phyloP scores from a whole-genome alignment of 2,113 vertebrate species.

The Dasyurus viverrinus region DNA sequence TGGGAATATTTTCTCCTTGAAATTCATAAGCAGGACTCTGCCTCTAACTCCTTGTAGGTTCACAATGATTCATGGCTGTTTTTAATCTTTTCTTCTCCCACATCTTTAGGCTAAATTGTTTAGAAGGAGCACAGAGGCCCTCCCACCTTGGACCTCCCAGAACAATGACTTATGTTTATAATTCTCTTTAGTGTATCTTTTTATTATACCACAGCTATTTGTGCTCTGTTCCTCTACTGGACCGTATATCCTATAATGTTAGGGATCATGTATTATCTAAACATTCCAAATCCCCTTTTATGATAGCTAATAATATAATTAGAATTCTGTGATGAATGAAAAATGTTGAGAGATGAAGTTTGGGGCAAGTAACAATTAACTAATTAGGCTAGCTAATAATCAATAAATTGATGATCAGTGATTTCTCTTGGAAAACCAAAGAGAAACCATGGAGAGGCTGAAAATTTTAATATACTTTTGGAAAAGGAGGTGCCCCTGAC shows the following conservation, averaged over 20 bases:
- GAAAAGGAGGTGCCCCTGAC: neutral
- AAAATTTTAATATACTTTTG: neutral
- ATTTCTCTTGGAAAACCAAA: neutral
- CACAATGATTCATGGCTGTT: conserved; percentile 1
- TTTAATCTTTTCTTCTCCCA: neutral
- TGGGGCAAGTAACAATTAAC: no score
- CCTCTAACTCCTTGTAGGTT: neutral
- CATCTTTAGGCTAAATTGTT: neutral
- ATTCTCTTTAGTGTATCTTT: neutral
- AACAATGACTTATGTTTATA: neutral
- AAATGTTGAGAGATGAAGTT: neutral
- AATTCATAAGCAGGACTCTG: neutral
- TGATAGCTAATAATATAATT: neutral
- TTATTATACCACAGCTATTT: neutral
- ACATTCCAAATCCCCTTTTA: neutral
- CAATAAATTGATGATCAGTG: neutral
- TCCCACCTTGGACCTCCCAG: neutral
- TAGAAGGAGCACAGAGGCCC: neutral
- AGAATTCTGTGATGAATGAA: neutral
- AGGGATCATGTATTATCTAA: neutral
- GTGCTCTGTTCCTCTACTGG: neutral
- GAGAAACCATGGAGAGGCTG: neutral
- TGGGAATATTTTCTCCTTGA: neutral
- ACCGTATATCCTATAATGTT: neutral
- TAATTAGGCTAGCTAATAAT: no score